Base-by-base conservation (phyloP, 2,113 vertebrate genomes). In the Calyptommatus sinebrachiatus region DNA sequence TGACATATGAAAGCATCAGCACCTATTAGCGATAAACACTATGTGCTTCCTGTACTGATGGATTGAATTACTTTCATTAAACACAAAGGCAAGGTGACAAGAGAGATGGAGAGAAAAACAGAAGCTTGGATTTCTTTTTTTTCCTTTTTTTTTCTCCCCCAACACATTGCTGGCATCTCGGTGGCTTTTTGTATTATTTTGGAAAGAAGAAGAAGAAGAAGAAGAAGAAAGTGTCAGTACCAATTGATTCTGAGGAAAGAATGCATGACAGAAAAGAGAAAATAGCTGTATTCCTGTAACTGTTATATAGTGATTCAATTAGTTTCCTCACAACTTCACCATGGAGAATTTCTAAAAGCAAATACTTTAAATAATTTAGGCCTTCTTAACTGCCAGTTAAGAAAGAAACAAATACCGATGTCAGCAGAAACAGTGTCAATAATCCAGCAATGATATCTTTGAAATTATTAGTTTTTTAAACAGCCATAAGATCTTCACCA, bases 61-160 rank as follows among this genome's bases (percentile, higher is more conserved):
- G 62, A 88, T 78, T 89, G 74, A 83, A 83, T 75, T 79, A 85
- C 57, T 91, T 84, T 71, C 73, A 81, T 86, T 87, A 87, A 85
- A 75, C 18, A 65, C 57, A 87, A 90, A 77, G 18, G 46, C 71
- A 88, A 26, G 4, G 71, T 88, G 83, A 73, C 60, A 86, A 46
- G 28, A 26, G 69, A 18, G 22, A 21, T 62, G 21, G 11, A 8
- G 11, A 20, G 28, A 12, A 8, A 78, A 86, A 57, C 8, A 77
- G 9, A 63, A 84, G 76, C 85, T 70, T 87, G 70, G 41, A 78
- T 69, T 80, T 83, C 22, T 29, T 45, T 69, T 82, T 73, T 16
- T 82, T 41, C n/a, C 35, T 5, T 5, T 41, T 41, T 41, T 41
- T 41, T 41, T 41, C 35, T 41, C 35, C 35, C 62, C 88, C 79